Base-by-base conservation (phyloP, 2,113 vertebrate genomes). In the Potamarius usumacintae region DNA sequence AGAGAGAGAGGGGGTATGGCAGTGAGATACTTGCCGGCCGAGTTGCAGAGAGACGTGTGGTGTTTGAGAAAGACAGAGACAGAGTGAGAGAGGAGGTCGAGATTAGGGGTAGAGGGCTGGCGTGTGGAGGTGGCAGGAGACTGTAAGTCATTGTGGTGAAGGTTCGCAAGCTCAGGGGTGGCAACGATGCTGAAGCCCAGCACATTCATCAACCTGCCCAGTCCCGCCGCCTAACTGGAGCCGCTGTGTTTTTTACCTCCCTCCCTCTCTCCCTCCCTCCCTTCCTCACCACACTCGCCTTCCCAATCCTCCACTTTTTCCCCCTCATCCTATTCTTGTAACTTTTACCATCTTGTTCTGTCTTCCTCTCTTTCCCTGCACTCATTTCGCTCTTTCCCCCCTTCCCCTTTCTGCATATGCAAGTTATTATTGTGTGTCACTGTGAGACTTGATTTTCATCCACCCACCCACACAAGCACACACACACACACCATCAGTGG, bases 161-260 rank as follows among this genome's bases (percentile, higher is more conserved):
- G 96, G 95, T 94, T 93, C 90, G 87, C 93, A 94, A 95, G 95
- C 96, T 95, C 87, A 84, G 97, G 97, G 96, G 97, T 98, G 97
- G 97, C 96, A 96, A 95, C 96, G 96, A 96, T 96, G 93, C 94
- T 95, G 94, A 96, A 95, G 96, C 94, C 95, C 92, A 94, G 96
- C 94, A 95, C 94, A 96, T 96, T 96, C 96, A 95, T 96, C 96
- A 96, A 96, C 96, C 96, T 94, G 95, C 96, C 96, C 96, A 93
- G 95, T 93, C 93, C 94, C 93, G 93, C 95, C 95, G 96, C 95
- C 96, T 96, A 94, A 94, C 95, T 96, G 96, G 97, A 97, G 96
- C 96, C 97, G 96, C 30, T 42, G 34, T 85, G n/a, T 55, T 82
- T 62, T 85, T 71, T 48, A 60, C 60, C 69, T 30, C 53, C 63